phyloP scores from a whole-genome alignment of 2,888 invertebrate species.

The Caenorhabditis wallacei region DNA sequence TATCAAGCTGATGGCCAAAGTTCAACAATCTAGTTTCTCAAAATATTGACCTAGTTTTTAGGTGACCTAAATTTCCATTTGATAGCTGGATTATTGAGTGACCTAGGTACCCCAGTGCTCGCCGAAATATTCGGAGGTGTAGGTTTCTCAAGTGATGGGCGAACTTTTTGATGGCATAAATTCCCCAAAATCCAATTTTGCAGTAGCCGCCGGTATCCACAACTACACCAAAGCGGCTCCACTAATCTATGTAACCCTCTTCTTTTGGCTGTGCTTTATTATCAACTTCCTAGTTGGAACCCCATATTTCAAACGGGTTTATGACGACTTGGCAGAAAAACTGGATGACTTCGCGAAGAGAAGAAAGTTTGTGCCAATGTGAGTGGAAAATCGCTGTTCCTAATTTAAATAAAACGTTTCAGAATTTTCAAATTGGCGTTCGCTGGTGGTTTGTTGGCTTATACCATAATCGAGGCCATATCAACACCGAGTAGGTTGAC shows the following conservation, averaged over 20 bases:
- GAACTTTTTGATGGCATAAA: no score
- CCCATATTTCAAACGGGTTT: background rate
- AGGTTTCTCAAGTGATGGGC: no score
- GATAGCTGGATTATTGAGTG: no score
- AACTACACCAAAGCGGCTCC: conserved; percentile 62
- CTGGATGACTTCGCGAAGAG: conserved; percentile 30
- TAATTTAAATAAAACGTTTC: conserved; percentile 21
- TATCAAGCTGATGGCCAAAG: no score
- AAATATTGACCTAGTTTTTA: no score
- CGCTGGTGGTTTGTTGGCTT: conserved; percentile 45
- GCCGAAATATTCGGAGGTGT: no score
- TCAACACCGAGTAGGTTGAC: conserved; percentile 72
- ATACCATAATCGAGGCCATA: conserved; percentile 58
- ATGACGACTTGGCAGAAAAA: conserved; percentile 15
- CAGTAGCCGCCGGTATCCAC: conserved; percentile 67
- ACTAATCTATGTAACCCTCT: conserved; percentile 56
- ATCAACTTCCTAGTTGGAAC: conserved; percentile 34
- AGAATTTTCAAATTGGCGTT: conserved; percentile 57
- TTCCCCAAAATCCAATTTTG: no score
- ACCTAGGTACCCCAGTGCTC: no score
- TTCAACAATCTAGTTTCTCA: no score
- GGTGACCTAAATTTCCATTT: no score
- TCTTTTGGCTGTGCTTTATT: conserved; percentile 59
- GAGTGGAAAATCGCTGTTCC: background rate
- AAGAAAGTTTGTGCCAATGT: conserved; percentile 42